These are phyloP conservation scores for Trilocha varians DNA, from an alignment of 2,888 invertebrate species.

Conservation along the genomic window DNA sequence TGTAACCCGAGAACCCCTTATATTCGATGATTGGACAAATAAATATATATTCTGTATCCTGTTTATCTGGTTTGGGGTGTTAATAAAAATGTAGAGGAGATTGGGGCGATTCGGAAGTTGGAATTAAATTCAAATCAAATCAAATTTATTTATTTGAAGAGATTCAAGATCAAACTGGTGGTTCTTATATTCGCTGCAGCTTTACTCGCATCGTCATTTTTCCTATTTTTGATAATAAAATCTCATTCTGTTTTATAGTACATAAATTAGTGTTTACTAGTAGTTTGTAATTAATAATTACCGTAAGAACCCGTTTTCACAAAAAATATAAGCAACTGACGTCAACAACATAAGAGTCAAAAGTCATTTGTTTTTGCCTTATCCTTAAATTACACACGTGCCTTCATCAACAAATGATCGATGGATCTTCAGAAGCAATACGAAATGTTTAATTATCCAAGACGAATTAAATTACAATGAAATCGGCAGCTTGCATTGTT, in stretches of 20 bases:
- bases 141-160: no score
- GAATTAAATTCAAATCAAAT: constrained; percentile 1
- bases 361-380: background rate
- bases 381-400: background rate
- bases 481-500: background rate
- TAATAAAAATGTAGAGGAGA: constrained; percentile 70
- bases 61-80: constrained; percentile 69
- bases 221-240: no score
- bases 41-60: constrained; percentile 72
- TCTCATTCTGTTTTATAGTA: no score
- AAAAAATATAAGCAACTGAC: no score
- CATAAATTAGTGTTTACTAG: no score
- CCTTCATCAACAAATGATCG: constrained; percentile 11
- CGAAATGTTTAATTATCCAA: background rate
- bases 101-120: constrained; percentile 14
- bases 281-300: no score
- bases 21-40: constrained; percentile 72
- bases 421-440: constrained; percentile 13
- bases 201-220: no score
- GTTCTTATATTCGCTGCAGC: no score
- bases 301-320: no score
- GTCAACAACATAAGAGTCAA: no score
- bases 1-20: constrained; percentile 71
- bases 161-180: no score
- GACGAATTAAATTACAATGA: background rate